Base-by-base conservation (phyloP, 2,888 invertebrate genomes). In the Gari tellinella region DNA sequence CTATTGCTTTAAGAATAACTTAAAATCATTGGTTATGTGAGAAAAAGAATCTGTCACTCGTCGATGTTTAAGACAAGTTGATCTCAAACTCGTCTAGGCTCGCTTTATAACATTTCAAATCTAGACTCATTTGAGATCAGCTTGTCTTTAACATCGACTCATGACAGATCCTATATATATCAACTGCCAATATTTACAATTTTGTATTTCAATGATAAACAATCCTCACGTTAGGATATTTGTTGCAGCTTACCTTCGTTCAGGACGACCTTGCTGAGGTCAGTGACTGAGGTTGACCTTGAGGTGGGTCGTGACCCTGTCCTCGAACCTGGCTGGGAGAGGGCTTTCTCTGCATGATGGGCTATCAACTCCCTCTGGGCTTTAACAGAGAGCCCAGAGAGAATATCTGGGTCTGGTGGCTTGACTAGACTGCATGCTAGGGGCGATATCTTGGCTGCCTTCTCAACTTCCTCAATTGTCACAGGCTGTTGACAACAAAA, bases 381-480 rank as follows among this genome's bases (percentile, higher is more conserved):
- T 60, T 86, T 87, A 41, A 90, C 79, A 1, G 88, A 84, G 43
- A 90, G 79, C 7, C 83, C 82, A 53, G 88, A 82, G 38, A 92
- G 82, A 4, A 90, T 70, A 19, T 92, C 90, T 8, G 90, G 88
- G 56, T 92, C 91, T n/a, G 92, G 92, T 0, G 92, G 92, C 68
- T 91, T 91, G 46, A 90, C 88, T 43, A 92, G 85, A 79, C 88
- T 91, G 78, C 91, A 93, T 49, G 93, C 94, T 53, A 94, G 91
- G 31, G 94, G 93, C 66, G 94, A 94, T 85, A 94, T 88, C 51
- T 84, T 80, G 23, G 88, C 88, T 8, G 93, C 94, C 92, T 53
- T 95, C 87, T 95, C 93, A 19, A 96, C 94, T 91, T 95, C 95
- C 83, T 95, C 95, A 56, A 94, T 93, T 26, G 95, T 94, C 43